A percentile compares a stretch with the other conserved stretches of the same genome.
Evolutionary conservation across 2,113 vertebrate species (phyloP).

Genomic region (Catharus bicknelli): DNA sequence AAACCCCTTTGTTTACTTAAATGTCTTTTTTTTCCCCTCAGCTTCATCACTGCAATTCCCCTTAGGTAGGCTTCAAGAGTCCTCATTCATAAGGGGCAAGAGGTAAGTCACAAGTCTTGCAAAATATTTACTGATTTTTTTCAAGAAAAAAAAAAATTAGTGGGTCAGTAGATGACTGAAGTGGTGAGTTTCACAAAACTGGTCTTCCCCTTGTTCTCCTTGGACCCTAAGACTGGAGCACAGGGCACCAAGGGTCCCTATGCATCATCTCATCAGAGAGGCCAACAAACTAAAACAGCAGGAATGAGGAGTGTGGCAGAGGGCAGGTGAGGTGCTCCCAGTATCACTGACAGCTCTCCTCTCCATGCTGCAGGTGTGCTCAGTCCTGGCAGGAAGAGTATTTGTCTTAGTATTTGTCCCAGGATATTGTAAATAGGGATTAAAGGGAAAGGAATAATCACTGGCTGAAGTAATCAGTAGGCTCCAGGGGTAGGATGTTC

Average conservation of each 20-base stretch:
- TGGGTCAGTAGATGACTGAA: background rate
- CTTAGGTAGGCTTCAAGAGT: background rate
- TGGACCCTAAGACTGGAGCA: background rate
- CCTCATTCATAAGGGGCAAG: background rate
- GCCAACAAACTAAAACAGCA: background rate
- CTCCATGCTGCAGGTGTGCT: background rate
- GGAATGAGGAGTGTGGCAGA: background rate
- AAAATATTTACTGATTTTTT: background rate
- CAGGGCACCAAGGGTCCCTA: accelerated
- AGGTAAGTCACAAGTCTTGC: background rate
- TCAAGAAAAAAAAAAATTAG: background rate
- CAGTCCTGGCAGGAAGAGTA: background rate
- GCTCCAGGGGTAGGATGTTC: background rate
- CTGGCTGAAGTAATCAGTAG: background rate
- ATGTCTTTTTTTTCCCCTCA: background rate
- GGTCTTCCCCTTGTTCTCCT: accelerated
- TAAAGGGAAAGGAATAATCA: background rate
- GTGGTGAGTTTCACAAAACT: background rate
- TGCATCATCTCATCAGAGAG: background rate
- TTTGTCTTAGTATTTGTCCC: background rate
- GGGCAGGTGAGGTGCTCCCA: background rate
- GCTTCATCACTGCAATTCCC: background rate
- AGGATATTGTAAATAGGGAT: background rate
- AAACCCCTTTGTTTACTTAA: background rate
- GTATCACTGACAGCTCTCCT: background rate